Conservation (phyloP, 2,797 vertebrate genomes). For the Heliangelus exortis region DNA sequence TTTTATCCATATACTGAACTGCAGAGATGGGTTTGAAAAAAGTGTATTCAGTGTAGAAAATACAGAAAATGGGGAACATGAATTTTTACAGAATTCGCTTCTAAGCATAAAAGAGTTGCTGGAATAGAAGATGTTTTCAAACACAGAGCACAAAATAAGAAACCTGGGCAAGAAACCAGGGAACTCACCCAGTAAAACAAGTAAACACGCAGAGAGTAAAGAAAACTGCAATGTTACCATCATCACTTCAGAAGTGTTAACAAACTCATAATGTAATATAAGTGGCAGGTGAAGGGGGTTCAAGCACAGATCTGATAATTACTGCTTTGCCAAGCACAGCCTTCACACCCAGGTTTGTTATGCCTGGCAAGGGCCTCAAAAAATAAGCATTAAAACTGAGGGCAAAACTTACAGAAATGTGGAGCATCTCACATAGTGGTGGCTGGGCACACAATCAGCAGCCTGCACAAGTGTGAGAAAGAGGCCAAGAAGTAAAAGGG, state of each 20-base stretch:
- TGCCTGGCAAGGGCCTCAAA: background rate
- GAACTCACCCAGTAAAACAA: background rate
- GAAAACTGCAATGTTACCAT: background rate
- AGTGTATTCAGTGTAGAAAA: background rate
- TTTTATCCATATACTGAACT: conserved; percentile 20
- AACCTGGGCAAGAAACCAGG: background rate
- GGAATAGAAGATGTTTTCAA: background rate
- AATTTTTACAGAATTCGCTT: background rate
- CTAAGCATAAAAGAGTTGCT: background rate
- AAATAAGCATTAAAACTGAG: background rate
- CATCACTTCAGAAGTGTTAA: background rate
- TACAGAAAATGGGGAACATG: background rate
- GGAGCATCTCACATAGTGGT: too few relatives aligned
- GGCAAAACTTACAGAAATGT: background rate
- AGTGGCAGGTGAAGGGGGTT: background rate
- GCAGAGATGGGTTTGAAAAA: background rate
- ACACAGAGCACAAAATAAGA: background rate
- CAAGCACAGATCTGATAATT: background rate
- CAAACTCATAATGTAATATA: background rate
- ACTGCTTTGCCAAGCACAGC: background rate
- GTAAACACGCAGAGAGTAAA: background rate
- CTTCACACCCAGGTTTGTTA: background rate
- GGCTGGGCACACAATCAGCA: background rate
- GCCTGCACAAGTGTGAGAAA: rapidly evolving
- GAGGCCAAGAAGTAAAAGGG: background rate